Evolutionary conservation across 2,797 vertebrate species (phyloP).

Genomic region (Tarsius wallacei): DNA sequence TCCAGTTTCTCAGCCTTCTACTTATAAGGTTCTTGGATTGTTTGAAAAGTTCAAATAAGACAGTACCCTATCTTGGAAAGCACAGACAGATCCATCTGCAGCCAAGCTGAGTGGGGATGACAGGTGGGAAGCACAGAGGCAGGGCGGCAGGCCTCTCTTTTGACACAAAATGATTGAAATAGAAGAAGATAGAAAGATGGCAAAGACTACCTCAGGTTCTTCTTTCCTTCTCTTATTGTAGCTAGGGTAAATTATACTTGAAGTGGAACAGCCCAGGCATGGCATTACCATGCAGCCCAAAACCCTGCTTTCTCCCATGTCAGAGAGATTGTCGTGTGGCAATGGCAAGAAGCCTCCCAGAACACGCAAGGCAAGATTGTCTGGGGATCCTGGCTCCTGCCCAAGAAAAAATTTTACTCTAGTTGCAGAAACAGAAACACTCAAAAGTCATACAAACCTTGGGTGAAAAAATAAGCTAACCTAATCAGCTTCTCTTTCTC

Average conservation of each 20-base stretch:
- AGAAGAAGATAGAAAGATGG: slow-evolving; percentile 23
- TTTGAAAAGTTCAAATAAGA: slow-evolving; percentile 3
- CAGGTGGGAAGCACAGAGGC: neutral
- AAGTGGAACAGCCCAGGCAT: neutral
- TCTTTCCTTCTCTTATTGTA: neutral
- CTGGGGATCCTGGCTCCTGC: neutral
- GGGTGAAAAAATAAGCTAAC: neutral
- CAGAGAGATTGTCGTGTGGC: neutral
- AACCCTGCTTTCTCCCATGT: neutral
- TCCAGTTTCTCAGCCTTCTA: neutral
- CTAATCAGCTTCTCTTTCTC: neutral
- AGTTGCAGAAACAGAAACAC: slow-evolving; percentile 56
- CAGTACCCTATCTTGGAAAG: neutral
- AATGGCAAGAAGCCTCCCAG: slow-evolving; percentile 17
- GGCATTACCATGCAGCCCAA: neutral
- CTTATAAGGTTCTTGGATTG: neutral
- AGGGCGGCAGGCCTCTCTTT: neutral
- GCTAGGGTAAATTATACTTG: neutral
- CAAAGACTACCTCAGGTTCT: neutral
- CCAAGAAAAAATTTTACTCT: slow-evolving; percentile 23
- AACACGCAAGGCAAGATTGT: neutral
- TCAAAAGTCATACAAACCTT: slow-evolving; percentile 3
- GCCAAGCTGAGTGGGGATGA: neutral
- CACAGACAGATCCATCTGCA: neutral
- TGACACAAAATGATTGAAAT: neutral